These are phyloP conservation scores for Triops cancriformis DNA, from an alignment of 1,140 invertebrate genomes.

Conservation along the genomic window DNA sequence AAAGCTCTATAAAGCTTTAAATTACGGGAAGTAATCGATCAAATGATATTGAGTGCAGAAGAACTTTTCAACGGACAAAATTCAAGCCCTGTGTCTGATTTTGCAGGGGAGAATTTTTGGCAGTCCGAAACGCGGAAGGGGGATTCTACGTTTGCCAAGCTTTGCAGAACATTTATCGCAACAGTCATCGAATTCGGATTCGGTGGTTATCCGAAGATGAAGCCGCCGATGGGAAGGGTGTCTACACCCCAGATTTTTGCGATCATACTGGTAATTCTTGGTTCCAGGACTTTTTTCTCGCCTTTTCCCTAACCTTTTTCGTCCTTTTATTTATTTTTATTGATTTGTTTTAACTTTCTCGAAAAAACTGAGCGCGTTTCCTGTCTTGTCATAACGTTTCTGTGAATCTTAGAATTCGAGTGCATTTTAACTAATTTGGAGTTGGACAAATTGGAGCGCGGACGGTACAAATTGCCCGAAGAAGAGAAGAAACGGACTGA, in stretches of 20 bases:
- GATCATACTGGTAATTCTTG: constrained; percentile 66
- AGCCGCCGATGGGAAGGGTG: constrained; percentile 52
- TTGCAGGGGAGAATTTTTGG: constrained; percentile 74
- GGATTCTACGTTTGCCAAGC: constrained; percentile 84
- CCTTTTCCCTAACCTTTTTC: too few relatives aligned
- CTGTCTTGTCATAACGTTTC: too few relatives aligned
- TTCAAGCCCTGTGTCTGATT: too few relatives aligned
- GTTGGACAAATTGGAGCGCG: constrained; percentile 61
- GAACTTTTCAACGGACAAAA: too few relatives aligned
- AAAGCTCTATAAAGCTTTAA: too few relatives aligned
- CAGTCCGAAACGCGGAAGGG: constrained; percentile 76
- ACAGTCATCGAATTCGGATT: constrained; percentile 70
- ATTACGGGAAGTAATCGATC: too few relatives aligned
- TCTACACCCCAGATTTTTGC: constrained; percentile 82
- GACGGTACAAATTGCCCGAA: constrained; percentile 52
- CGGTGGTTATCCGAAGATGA: constrained; percentile 72
- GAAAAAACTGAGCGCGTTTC: too few relatives aligned
- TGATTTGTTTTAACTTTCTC: constrained; percentile 34
- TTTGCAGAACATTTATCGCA: constrained; percentile 81
- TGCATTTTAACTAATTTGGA: constrained; percentile 78
- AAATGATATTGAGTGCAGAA: too few relatives aligned
- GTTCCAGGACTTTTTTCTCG: too few relatives aligned
- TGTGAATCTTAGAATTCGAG: constrained; percentile 77
- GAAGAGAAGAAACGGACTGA: constrained; percentile 65
- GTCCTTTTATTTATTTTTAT: background rate